Conservation (phyloP, 2,797 vertebrate species). For the Xerus rutilus region DNA sequence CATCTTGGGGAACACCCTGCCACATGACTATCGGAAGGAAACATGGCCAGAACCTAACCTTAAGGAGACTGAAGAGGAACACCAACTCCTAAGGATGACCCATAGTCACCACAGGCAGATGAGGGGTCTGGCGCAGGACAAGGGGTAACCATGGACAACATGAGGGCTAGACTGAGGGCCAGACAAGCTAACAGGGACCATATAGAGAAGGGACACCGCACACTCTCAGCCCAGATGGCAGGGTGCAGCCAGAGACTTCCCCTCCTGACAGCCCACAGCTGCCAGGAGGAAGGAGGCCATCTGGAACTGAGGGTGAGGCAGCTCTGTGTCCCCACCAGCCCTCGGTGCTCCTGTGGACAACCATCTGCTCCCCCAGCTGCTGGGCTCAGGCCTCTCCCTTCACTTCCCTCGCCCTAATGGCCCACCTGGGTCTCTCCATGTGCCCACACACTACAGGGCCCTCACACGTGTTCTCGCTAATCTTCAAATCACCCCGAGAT, state of each 20-base stretch:
- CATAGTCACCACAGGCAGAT: background rate
- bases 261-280: background rate
- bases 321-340: background rate
- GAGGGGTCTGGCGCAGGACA: too few relatives aligned
- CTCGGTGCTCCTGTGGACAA: background rate
- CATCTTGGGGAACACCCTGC: background rate
- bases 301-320: background rate
- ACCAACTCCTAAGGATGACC: too few relatives aligned
- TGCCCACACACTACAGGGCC: background rate
- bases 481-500: background rate
- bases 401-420: too few relatives aligned
- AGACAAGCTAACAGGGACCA: background rate
- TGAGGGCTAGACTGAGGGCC: background rate
- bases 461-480: background rate
- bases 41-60: background rate
- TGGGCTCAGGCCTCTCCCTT: background rate
- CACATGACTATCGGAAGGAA: background rate
- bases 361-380: background rate
- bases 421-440: background rate
- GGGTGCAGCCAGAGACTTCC: background rate
- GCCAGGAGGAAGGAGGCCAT: background rate
- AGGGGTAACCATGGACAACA: accelerated
- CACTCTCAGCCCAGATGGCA: background rate
- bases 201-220: accelerated
- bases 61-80: background rate